Conservation (phyloP, 1,140 invertebrate species). For the Pissodes strobi region DNA sequence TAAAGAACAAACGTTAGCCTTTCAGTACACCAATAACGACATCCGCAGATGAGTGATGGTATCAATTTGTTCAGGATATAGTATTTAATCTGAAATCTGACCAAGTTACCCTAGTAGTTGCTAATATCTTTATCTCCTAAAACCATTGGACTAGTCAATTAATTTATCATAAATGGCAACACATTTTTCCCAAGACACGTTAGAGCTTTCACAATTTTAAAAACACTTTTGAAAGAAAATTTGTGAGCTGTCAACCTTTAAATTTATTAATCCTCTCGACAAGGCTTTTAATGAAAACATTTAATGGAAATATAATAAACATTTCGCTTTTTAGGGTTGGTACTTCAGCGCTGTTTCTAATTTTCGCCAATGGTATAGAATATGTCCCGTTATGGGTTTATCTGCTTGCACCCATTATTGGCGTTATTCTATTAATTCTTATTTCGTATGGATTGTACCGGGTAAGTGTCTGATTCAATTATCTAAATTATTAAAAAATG, state of each 20-base stretch:
- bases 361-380: constrained; percentile 9
- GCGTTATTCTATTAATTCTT: constrained; percentile 19
- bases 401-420: constrained; percentile 13
- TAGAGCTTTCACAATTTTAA: no score
- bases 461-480: constrained; percentile 19
- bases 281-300: not conserved
- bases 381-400: constrained; percentile 28
- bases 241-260: not conserved
- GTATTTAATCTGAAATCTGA: no score
- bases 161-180: no score
- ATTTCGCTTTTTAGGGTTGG: constrained; percentile 20
- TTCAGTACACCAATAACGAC: no score
- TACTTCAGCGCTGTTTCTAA: constrained; percentile 7
- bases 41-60: no score
- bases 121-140: no score
- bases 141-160: no score
- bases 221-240: not conserved
- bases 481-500: not conserved
- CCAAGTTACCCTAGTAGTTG: no score
- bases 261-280: not conserved
- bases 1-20: no score
- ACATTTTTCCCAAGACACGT: no score
- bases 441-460: constrained; percentile 19
- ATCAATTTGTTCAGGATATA: no score
- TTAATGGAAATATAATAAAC: not conserved